phyloP scores from a whole-genome alignment of 2,113 vertebrate species.

The Oncorhynchus kisutch region DNA sequence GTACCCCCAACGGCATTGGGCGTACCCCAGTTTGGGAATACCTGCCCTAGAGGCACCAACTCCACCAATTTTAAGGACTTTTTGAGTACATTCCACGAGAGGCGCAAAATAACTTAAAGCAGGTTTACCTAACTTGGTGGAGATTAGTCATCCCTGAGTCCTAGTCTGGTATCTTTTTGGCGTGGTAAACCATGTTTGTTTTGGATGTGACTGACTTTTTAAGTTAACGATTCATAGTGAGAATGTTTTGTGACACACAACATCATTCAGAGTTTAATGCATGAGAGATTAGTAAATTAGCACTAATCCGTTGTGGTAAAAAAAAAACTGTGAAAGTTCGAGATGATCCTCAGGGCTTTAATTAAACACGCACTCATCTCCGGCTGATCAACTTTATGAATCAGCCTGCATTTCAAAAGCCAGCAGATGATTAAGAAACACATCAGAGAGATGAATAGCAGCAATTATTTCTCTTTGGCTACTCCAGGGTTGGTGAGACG shows the following conservation, averaged over 20 bases:
- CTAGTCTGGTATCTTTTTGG: too few relatives aligned
- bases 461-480: slow-evolving; percentile 45
- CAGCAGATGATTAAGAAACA: slow-evolving; percentile 39
- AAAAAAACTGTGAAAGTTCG: not conserved
- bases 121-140: too few relatives aligned
- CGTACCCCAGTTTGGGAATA: too few relatives aligned
- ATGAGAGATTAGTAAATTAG: not conserved
- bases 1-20: too few relatives aligned
- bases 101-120: too few relatives aligned
- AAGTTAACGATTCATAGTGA: not conserved
- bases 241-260: not conserved
- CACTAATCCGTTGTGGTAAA: not conserved
- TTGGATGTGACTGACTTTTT: not conserved
- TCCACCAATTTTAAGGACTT: too few relatives aligned
- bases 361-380: slow-evolving; percentile 13
- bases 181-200: not conserved
- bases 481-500: slow-evolving; percentile 47
- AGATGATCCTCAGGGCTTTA: not conserved
- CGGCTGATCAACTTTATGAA: slow-evolving; percentile 19
- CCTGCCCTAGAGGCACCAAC: too few relatives aligned
- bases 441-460: slow-evolving; percentile 57
- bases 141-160: too few relatives aligned
- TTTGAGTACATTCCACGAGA: too few relatives aligned
- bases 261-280: not conserved
- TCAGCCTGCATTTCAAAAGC: slow-evolving; percentile 18